phyloP scores from a whole-genome alignment of 2,797 vertebrate species.

The Myotis myotis region DNA sequence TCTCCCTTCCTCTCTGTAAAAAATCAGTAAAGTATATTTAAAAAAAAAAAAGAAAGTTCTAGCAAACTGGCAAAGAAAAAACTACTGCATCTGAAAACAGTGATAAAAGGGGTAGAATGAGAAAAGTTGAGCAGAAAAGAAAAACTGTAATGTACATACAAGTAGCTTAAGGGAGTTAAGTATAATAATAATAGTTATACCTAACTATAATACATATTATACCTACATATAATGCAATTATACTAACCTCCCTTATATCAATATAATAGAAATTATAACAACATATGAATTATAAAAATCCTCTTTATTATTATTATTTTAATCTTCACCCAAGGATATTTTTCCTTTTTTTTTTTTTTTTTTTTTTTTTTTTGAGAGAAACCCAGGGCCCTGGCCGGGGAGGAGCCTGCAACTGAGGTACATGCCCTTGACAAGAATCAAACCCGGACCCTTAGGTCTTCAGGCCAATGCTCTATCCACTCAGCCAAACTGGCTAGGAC shows the following conservation, averaged over 20 bases:
- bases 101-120: not conserved
- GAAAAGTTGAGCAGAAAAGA: not conserved
- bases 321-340: no score
- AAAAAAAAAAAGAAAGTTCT: not conserved
- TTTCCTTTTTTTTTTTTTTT: no score
- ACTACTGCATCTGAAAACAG: not conserved
- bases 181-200: not conserved
- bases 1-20: no score
- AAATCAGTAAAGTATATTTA: no score
- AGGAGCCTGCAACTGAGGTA: no score
- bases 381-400: no score
- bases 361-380: no score
- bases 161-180: not conserved
- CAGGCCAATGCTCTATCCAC: no score
- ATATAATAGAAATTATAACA: not conserved
- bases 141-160: not conserved
- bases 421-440: no score
- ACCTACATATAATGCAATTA: not conserved
- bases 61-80: not conserved
- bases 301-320: not conserved
- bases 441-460: no score
- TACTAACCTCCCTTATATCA: not conserved
- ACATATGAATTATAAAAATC: conserved; percentile 30
- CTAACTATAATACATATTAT: not conserved
- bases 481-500: no score